Base-by-base conservation (phyloP, 2,888 invertebrate species). In the Nebria brevicollis region DNA sequence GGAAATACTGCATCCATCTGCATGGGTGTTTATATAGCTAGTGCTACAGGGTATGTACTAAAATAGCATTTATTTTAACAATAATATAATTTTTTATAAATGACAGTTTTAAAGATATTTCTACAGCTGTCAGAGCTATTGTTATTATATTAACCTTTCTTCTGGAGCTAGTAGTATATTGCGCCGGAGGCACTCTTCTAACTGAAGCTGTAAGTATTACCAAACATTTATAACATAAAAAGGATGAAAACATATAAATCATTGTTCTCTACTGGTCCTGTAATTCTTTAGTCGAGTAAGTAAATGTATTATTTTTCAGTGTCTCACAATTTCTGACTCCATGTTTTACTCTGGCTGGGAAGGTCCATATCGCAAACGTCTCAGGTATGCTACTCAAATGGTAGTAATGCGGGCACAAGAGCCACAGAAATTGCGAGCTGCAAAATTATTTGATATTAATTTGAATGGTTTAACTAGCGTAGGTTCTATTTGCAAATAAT, bases 1-100 rank as follows among this genome's bases (percentile, higher is more conserved):
- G 79, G 79, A 65, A 79, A 79, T 68, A 79, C 79, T n/a, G 75
- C 68, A 66, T 79, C 79, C 15, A 79, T 79, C 66, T 79, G 79
- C 54, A 79, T 79, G 79, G 79, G 79, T 10, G 68, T 79, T 13
- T 79, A 79, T 26, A 79, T 79, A 20, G 65, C 75, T 54, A 68
- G 75, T 13, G 54, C 41, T n/a, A 34, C 79, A 73, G 79, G 79
- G 79, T 79, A 75, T 20, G 7, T n/a, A 41, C 41, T 34, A 34
- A 5, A 34, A 34, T 34, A 34, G 34, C 34, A 34, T 34, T 34
- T 34, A 34, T 34, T 34, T 34, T 34, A 34, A 2, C 34, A 34
- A 34, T 34, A 34, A 34, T 5, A 34, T 20, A 34, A 1, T 34
- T 34, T 34, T 20, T 25, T 25, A 25, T 8, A 26, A 11, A 5